phyloP scores from a whole-genome alignment of 2,113 vertebrate species.

The Enhydra lutris region DNA sequence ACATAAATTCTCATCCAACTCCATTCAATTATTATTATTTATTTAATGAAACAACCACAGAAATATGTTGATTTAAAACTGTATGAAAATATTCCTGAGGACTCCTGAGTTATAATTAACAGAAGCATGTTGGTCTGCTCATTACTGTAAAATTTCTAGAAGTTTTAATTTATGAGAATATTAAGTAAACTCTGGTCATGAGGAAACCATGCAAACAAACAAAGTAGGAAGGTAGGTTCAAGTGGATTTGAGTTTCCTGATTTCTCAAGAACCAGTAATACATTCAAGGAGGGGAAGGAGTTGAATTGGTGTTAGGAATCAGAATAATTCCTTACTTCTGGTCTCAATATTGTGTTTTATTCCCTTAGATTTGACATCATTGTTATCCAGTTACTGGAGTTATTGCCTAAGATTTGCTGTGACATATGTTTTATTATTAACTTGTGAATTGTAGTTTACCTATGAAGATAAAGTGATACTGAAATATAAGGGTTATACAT shows the following conservation, averaged over 20 bases:
- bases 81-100: background rate
- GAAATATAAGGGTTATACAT: background rate
- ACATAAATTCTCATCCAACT: background rate
- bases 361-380: background rate
- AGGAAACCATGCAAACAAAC: background rate
- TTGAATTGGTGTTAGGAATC: background rate
- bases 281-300: background rate
- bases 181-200: background rate
- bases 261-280: background rate
- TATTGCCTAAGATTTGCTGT: background rate
- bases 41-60: background rate
- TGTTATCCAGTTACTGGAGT: background rate
- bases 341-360: background rate
- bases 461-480: background rate
- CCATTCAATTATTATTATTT: background rate
- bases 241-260: background rate
- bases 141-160: background rate
- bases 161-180: background rate
- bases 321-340: background rate
- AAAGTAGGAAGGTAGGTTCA: background rate
- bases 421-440: conserved; percentile 14
- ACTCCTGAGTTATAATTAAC: background rate
- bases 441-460: conserved; percentile 28
- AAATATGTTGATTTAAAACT: background rate
- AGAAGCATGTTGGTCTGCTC: background rate